These are phyloP conservation scores for Pipa parva DNA, from an alignment of 2,113 vertebrate species.

Conservation along the genomic window DNA sequence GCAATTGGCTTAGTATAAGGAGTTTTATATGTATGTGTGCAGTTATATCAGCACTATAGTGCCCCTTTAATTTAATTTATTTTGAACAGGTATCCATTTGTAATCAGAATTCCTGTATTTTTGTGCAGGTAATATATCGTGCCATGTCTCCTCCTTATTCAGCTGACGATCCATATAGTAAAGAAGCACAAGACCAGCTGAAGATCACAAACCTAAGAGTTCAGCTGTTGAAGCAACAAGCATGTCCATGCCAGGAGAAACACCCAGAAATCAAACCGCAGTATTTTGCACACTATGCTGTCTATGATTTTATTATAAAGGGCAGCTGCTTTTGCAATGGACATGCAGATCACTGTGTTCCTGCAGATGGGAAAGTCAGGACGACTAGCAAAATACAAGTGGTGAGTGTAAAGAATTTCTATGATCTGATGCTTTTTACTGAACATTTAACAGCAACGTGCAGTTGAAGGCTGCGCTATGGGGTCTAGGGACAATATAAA, in stretches of 20 bases:
- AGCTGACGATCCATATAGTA: constrained; percentile 76
- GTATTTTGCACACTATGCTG: constrained; percentile 69
- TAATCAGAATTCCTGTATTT: constrained; percentile 42
- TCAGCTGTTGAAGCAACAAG: constrained; percentile 73
- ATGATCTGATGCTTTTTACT: neutral
- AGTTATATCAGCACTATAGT: no score
- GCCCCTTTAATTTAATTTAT: no score
- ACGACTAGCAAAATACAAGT: constrained; percentile 66
- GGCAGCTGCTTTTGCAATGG: constrained; percentile 96
- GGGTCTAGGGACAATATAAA: no score
- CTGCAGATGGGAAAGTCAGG: constrained; percentile 62
- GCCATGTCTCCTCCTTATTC: constrained; percentile 73
- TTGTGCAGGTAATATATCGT: constrained; percentile 84
- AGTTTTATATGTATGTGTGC: no score
- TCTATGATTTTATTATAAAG: constrained; percentile 93
- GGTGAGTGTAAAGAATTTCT: constrained; percentile 73
- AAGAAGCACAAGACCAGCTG: constrained; percentile 75
- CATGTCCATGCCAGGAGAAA: constrained; percentile 74
- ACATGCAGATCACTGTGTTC: constrained; percentile 83
- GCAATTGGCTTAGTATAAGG: no score
- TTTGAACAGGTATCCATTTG: no score
- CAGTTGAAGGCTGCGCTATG: no score
- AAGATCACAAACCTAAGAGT: constrained; percentile 88
- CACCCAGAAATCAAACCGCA: constrained; percentile 46
- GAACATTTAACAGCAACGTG: no score